Evolutionary conservation across 2,888 invertebrate genomes (phyloP).

Genomic region (Parnassius mnemosyne): DNA sequence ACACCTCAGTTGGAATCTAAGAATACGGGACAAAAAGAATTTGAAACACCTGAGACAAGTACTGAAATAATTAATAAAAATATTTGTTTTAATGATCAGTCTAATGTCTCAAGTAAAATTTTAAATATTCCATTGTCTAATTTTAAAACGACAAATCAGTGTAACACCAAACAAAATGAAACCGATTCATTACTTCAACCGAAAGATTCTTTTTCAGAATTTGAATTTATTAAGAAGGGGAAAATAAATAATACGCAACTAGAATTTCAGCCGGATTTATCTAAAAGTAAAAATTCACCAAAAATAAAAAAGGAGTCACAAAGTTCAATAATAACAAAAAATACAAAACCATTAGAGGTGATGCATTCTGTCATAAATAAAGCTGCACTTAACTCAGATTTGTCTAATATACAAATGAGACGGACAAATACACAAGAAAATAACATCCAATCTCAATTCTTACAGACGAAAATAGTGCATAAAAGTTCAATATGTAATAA

Average conservation of each 20-base stretch:
- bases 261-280: background rate
- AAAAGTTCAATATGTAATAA: background rate
- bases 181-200: background rate
- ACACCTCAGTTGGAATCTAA: background rate
- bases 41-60: background rate
- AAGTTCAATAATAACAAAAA: background rate
- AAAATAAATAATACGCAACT: background rate
- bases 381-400: background rate
- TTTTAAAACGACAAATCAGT: background rate
- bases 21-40: background rate
- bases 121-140: conserved; percentile 29
- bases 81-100: background rate
- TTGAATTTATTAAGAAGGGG: background rate
- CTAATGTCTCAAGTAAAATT: background rate
- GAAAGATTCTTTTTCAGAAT: conserved; percentile 2
- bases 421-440: background rate
- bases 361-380: background rate
- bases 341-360: background rate
- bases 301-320: background rate
- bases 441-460: conserved; percentile 1
- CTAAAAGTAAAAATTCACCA: background rate
- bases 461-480: background rate
- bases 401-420: background rate
- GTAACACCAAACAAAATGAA: background rate
- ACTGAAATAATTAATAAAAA: background rate